These are phyloP conservation scores for Drosophila helvetica DNA, from an alignment of 2,888 invertebrate genomes.

Conservation along the genomic window DNA sequence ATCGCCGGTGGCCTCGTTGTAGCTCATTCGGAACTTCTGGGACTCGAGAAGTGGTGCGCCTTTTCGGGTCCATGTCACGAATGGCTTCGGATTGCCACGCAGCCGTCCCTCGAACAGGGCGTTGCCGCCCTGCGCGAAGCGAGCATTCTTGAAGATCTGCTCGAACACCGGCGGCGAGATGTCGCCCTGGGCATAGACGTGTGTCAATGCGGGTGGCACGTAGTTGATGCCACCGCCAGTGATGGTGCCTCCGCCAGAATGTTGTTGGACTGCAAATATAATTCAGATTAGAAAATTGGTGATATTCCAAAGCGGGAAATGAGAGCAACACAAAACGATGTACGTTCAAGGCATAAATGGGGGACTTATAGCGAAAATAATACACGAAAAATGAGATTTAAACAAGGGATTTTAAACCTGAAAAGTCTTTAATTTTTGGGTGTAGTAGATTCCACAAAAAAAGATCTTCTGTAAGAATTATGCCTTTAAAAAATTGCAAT, in stretches of 20 bases:
- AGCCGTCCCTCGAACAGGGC: slow-evolving; percentile 96
- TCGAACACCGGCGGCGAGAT: slow-evolving; percentile 97
- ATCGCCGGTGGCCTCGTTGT: slow-evolving; percentile 95
- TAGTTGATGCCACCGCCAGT: slow-evolving; percentile 61
- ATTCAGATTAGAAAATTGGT: slow-evolving; percentile 5
- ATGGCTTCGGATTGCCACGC: slow-evolving; percentile 95
- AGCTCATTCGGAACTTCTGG: slow-evolving; percentile 94
- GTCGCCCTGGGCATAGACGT: slow-evolving; percentile 88
- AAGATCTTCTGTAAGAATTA: too few relatives aligned
- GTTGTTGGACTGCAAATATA: slow-evolving; percentile 74
- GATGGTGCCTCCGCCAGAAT: slow-evolving; percentile 74
- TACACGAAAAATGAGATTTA: too few relatives aligned
- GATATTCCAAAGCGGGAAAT: not conserved
- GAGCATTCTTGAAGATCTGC: slow-evolving; percentile 96
- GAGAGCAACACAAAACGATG: not conserved
- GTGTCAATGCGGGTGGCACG: slow-evolving; percentile 83
- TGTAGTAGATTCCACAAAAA: not conserved
- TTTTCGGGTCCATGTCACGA: slow-evolving; percentile 95
- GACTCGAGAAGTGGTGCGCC: slow-evolving; percentile 92
- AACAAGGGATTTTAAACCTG: not conserved
- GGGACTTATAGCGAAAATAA: not conserved
- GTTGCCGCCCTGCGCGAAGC: slow-evolving; percentile 97
- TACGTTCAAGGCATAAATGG: not conserved
- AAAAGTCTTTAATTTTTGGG: not conserved
- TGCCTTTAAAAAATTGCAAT: too few relatives aligned